Evolutionary conservation across 2,888 invertebrate species (phyloP), one percentile per base, ranked within the genome.

Genomic region (Heterodera filipjevi): DNA sequence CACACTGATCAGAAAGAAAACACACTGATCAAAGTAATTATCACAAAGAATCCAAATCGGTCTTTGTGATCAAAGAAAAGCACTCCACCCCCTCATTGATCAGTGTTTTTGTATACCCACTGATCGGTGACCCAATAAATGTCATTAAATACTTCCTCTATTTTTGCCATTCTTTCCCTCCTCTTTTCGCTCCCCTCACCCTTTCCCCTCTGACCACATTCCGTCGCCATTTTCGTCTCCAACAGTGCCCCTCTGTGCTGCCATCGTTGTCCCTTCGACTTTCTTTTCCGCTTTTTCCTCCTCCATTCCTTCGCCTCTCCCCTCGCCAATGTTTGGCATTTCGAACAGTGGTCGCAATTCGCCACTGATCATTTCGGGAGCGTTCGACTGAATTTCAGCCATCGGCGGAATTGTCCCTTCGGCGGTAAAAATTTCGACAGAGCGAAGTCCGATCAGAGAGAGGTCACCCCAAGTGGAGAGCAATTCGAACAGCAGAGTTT

Each of bases 361-460:
- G 49, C 66, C 77, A 8, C 22, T 68, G n/a, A 68, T 68, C n/a
- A 35, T 66, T 35, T 77, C 70, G 39, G 27, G 14, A 6, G 44
- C 70, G 39, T 68, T 77, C n/a, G 39, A 64, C 19, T 71, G 71
- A 44, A 64, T 76, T 32, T 64, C 19, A 16, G 53, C 71, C 53
- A 78, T 46, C 73, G 39, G 19, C 3, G 85, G 85, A 16, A 85
- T 77, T 39, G 81, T 79, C 1, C 88, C 88, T 12, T 81, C 76
- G 22, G 80, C 80, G 5, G 83, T 83, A 81, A 88, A 88, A n/a
- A 88, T 82, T 74, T 88, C 87, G 35, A 88, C 80, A 8, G 84
- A 84, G 72, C 85, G 84, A 53, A 88, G 79, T 19, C 88, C 88
- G 64, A 88, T 84, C 68, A 78, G 81, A 32, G 59, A 53, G 14